Conservation (phyloP, 2,797 vertebrate genomes). For the Mormyrus proboscirostris region DNA sequence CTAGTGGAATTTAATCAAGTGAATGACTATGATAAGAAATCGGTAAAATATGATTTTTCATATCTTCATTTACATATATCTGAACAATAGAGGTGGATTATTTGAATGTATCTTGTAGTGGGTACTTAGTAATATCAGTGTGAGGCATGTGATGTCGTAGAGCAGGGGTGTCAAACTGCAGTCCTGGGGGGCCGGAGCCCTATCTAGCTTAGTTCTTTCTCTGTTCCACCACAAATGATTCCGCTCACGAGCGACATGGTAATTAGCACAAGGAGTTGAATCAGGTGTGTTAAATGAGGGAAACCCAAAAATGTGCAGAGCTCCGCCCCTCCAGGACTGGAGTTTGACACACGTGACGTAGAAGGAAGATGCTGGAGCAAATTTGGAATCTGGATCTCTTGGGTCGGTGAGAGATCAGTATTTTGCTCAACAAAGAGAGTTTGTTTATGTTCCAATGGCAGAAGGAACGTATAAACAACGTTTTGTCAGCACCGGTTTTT, state of each 20-base stretch:
- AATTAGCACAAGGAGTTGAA: not conserved
- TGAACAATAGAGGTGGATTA: not conserved
- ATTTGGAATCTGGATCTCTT: not conserved
- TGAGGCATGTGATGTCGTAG: not conserved
- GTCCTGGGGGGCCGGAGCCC: no score
- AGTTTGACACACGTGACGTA: not conserved
- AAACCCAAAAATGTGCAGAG: not conserved
- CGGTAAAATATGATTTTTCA: not conserved
- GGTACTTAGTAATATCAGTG: not conserved
- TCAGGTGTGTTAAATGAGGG: not conserved
- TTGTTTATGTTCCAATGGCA: not conserved
- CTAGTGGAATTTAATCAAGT: not conserved
- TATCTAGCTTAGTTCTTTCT: not conserved
- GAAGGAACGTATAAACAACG: not conserved
- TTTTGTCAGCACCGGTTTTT: not conserved
- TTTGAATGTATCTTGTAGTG: not conserved
- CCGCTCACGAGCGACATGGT: not conserved
- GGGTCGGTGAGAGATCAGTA: not conserved
- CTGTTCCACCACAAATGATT: not conserved
- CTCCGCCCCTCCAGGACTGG: not conserved
- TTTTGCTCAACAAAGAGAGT: not conserved
- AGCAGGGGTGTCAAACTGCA: not conserved
- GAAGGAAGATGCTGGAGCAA: not conserved
- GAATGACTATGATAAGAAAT: not conserved
- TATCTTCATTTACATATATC: not conserved